Evolutionary conservation across 2,797 vertebrate species (phyloP).

Genomic region (Staurois parvus): DNA sequence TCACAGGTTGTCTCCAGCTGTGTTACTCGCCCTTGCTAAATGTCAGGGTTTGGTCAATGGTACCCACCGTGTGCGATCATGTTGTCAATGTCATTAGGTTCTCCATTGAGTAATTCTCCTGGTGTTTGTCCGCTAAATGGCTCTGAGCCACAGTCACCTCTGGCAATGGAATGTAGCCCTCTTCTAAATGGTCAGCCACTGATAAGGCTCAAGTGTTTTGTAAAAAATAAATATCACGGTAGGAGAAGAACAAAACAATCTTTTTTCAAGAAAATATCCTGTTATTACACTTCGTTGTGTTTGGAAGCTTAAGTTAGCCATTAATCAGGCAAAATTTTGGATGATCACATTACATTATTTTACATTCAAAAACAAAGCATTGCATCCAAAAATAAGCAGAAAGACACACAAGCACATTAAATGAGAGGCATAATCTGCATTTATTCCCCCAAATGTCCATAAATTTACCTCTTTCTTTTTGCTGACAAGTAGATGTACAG

Average conservation of each 20-base stretch:
- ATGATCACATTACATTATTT: neutral
- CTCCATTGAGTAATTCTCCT: conserved; percentile 4
- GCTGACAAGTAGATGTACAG: too few species aligned
- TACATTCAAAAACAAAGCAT: neutral
- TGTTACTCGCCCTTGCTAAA: conserved; percentile 60
- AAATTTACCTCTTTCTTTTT: too few species aligned
- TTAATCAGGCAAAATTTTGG: neutral
- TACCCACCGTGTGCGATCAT: conserved; percentile 45
- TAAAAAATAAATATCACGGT: conserved; percentile 53
- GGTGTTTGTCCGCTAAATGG: conserved; percentile 33
- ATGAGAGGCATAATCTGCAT: too few species aligned
- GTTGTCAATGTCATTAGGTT: conserved; percentile 42
- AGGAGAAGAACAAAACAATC: conserved; percentile 19
- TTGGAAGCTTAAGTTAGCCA: neutral
- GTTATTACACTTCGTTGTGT: neutral
- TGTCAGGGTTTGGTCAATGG: conserved; percentile 52
- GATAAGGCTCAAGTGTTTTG: conserved; percentile 30
- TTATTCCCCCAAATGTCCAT: too few species aligned
- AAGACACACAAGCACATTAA: neutral
- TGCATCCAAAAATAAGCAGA: neutral
- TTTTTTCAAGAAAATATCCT: conserved; percentile 2
- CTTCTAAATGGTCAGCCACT: conserved; percentile 22
- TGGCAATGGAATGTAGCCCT: conserved; percentile 34
- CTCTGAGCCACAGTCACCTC: conserved; percentile 40
- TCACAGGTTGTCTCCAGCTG: conserved; percentile 60